Conservation (phyloP, 2,888 invertebrate species). For the Agrotis ipsilon region DNA sequence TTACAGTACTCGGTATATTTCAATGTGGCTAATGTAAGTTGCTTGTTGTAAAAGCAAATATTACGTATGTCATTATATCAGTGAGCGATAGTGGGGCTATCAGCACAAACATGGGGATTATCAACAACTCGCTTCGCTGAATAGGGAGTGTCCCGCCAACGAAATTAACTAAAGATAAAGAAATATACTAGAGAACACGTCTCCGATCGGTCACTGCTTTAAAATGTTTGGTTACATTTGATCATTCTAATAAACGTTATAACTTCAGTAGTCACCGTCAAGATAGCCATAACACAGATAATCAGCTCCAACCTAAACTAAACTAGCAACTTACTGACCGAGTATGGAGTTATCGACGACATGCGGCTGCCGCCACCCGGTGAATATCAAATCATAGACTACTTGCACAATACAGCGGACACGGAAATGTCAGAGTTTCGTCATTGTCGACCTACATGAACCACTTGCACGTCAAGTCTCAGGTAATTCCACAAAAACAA, state of each 20-base stretch:
- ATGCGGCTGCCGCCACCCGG: not conserved
- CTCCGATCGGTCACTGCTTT: not conserved
- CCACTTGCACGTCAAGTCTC: constrained; percentile 7
- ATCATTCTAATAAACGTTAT: constrained; percentile 3
- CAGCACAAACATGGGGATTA: constrained; percentile 55
- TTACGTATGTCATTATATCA: constrained; percentile 43
- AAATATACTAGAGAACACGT: constrained; percentile 29
- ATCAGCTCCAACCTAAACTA: not conserved
- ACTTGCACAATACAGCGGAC: constrained; percentile 28
- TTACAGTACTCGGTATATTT: constrained; percentile 23
- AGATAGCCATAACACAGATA: constrained; percentile 4
- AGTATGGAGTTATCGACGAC: not conserved
- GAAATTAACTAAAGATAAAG: constrained; percentile 45
- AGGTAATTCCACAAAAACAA: constrained; percentile 53
- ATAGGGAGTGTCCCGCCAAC: constrained; percentile 50
- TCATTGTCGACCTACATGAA: constrained; percentile 21
- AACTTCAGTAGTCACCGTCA: not conserved
- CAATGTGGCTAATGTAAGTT: constrained; percentile 54
- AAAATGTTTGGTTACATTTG: not conserved
- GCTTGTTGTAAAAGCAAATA: constrained; percentile 52
- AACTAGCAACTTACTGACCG: not conserved
- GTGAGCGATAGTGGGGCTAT: constrained; percentile 50
- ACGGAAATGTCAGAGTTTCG: constrained; percentile 32
- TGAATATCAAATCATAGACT: constrained; percentile 4
- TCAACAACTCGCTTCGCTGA: constrained; percentile 40